Evolutionary conservation across 2,888 invertebrate genomes (phyloP).

Genomic region (Conus canariensis): DNA sequence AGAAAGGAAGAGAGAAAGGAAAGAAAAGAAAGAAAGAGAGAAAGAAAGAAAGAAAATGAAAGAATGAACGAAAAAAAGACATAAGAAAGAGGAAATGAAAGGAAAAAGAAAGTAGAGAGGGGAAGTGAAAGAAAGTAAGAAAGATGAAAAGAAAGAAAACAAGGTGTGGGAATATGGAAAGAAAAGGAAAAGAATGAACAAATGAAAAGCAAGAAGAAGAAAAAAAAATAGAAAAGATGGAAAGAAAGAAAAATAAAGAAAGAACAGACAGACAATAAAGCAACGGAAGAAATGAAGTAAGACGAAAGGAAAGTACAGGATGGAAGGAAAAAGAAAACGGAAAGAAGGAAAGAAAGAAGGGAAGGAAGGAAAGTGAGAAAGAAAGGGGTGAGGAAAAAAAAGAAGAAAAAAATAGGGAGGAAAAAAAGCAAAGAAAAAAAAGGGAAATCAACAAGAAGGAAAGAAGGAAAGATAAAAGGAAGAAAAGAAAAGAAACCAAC

Average conservation of each 20-base stretch:
- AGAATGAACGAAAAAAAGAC: neutral
- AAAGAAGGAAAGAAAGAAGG: neutral
- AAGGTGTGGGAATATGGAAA: neutral
- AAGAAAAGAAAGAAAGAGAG: neutral
- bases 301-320: neutral
- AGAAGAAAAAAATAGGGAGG: neutral
- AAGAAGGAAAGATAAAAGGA: neutral
- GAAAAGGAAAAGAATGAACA: neutral
- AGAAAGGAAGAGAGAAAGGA: neutral
- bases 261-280: neutral
- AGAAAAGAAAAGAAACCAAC: neutral
- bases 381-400: neutral
- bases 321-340: neutral
- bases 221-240: neutral
- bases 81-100: neutral
- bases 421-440: neutral
- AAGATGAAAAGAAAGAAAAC: neutral
- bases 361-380: neutral
- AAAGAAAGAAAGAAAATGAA: neutral
- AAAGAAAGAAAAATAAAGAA: neutral
- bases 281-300: neutral
- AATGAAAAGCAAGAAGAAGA: neutral
- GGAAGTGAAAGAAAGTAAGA: neutral
- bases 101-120: neutral
- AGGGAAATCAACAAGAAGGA: neutral